Conservation (phyloP, 2,797 vertebrate species). For the Hybognathus amarus region DNA sequence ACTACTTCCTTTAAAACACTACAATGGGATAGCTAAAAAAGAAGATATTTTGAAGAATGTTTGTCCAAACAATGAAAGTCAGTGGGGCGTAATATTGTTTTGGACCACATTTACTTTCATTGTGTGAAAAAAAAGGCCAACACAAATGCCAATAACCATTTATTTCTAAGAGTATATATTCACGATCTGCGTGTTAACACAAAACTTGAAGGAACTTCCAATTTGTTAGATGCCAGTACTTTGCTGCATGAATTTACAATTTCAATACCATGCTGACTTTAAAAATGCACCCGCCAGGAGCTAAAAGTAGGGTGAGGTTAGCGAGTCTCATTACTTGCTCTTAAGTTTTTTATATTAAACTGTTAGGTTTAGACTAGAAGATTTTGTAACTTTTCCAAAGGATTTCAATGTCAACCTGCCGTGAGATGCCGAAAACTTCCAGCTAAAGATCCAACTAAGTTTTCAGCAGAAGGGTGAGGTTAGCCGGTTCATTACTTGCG, state of each 20-base stretch:
- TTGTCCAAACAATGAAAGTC: not conserved
- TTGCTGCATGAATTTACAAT: not conserved
- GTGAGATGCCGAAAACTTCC: constrained; percentile 1
- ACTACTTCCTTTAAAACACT: not conserved
- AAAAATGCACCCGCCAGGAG: not conserved
- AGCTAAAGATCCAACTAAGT: not conserved
- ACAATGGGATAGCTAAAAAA: not conserved
- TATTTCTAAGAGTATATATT: not conserved
- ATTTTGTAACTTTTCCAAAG: not conserved
- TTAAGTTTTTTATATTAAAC: constrained; percentile 3
- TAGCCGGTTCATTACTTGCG: constrained; percentile 20
- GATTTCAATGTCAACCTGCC: not conserved
- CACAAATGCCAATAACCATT: not conserved
- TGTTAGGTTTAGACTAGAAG: too few relatives aligned
- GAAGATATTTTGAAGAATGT: not conserved
- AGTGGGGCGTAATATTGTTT: not conserved
- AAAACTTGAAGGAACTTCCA: not conserved
- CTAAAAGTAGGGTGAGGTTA: constrained; percentile 21
- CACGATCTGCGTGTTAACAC: not conserved
- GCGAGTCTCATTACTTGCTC: not conserved
- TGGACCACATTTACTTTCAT: not conserved
- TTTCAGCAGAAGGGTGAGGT: constrained; percentile 25
- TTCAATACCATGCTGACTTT: not conserved
- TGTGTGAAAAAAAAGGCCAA: not conserved
- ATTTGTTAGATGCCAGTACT: too few relatives aligned